Conservation (phyloP, 2,113 vertebrate genomes). For the Percina caprodes region DNA sequence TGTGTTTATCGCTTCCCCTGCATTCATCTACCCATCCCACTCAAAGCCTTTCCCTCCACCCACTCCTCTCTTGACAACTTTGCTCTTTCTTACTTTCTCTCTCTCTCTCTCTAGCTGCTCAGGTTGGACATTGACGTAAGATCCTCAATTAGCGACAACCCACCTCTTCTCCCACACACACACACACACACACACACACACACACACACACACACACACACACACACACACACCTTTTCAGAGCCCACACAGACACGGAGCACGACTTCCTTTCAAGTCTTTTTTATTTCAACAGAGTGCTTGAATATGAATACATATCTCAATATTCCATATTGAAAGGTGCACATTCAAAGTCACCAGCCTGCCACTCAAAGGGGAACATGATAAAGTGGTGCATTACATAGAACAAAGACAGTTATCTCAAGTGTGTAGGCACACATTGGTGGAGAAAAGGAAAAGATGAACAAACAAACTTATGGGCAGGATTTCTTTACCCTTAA, state of each 20-base stretch:
- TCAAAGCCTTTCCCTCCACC: conserved; percentile 42
- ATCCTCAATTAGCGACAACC: background rate
- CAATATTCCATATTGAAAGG: conserved; percentile 44
- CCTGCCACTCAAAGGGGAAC: conserved; percentile 13
- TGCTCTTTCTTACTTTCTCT: conserved; percentile 5
- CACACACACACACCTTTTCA: conserved; percentile 4
- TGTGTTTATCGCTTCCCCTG: conserved; percentile 28
- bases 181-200: background rate
- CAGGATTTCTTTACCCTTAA: background rate
- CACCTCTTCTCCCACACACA: conserved; percentile 42
- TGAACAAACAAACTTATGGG: background rate
- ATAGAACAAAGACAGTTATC: conserved; percentile 14
- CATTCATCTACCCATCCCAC: conserved; percentile 44
- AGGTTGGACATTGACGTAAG: conserved; percentile 34
- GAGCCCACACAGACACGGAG: conserved; percentile 30
- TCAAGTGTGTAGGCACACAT: background rate
- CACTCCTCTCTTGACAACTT: conserved; percentile 21
- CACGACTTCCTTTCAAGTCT: conserved; percentile 58
- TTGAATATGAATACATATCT: conserved; percentile 52
- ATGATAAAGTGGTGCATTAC: conserved; percentile 10
- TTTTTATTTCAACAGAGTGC: conserved; percentile 14
- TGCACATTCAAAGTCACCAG: conserved; percentile 26
- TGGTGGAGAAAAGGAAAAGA: background rate
- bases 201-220: conserved; percentile 3
- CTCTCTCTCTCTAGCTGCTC: background rate